Conservation (phyloP, 2,888 invertebrate genomes). For the Thymelicus sylvestris region DNA sequence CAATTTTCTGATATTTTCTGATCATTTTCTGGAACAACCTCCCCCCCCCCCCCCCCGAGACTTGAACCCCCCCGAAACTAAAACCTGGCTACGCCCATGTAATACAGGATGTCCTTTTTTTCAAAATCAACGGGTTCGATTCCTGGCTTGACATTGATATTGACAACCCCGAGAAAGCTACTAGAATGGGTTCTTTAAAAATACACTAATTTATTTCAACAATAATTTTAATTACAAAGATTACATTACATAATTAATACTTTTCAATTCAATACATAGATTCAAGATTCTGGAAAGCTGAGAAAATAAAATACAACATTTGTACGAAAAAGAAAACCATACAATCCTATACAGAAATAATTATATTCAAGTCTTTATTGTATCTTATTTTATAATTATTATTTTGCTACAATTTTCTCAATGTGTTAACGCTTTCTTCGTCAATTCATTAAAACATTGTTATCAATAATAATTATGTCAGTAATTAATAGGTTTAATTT, state of each 20-base stretch:
- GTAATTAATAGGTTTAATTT: not conserved
- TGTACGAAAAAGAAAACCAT: slow-evolving; percentile 1
- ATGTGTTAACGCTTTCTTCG: not conserved
- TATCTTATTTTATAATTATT: not conserved
- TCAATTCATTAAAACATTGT: not conserved
- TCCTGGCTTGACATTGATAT: too few species aligned
- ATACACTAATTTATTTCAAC: slow-evolving; percentile 76
- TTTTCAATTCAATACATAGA: slow-evolving; percentile 19
- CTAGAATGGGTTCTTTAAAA: slow-evolving; percentile 38
- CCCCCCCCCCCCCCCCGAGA: too few species aligned
- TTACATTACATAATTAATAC: slow-evolving; percentile 38
- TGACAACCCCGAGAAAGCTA: too few species aligned
- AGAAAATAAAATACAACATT: not conserved
- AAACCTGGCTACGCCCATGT: too few species aligned
- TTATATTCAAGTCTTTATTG: slow-evolving; percentile 9
- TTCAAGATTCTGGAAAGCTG: not conserved
- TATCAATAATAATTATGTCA: not conserved
- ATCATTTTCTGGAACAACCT: too few species aligned
- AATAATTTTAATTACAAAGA: slow-evolving; percentile 63
- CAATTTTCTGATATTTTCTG: too few species aligned
- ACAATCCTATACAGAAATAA: not conserved
- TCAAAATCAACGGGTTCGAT: too few species aligned
- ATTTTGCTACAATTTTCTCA: not conserved
- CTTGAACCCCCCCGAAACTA: too few species aligned
- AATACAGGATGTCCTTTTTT: too few species aligned